phyloP scores from a whole-genome alignment of 2,888 invertebrate species.

The Gymnosoma rotundatum region DNA sequence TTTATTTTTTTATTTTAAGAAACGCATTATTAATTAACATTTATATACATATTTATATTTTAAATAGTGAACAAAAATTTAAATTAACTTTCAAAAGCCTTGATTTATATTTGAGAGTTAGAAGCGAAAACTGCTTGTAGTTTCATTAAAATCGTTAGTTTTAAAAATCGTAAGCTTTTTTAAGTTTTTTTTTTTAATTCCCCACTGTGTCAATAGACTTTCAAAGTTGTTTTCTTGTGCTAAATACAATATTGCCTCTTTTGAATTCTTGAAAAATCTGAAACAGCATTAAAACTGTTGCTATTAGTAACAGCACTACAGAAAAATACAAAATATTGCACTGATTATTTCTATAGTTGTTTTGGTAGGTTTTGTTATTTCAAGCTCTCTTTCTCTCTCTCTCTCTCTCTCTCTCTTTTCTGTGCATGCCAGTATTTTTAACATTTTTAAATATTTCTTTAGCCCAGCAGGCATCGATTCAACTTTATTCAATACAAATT shows the following conservation, averaged over 20 bases:
- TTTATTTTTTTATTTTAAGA: no score
- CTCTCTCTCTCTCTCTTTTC: background rate
- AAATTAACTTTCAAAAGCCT: no score
- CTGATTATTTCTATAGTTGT: slow-evolving; percentile 20
- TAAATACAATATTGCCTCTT: background rate
- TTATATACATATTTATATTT: no score
- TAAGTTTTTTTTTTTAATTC: no score
- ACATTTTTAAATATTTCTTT: slow-evolving; percentile 43
- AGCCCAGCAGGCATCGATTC: slow-evolving; percentile 40
- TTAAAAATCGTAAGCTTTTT: no score
- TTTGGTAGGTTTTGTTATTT: background rate
- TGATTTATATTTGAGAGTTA: no score
- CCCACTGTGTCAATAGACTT: slow-evolving; percentile 7
- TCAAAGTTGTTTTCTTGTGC: slow-evolving; percentile 18
- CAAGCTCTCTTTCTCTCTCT: background rate
- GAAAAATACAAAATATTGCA: slow-evolving; percentile 40
- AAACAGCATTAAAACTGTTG: slow-evolving; percentile 5
- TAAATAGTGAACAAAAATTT: no score
- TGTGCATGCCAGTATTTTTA: slow-evolving; percentile 6
- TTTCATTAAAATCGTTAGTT: no score
- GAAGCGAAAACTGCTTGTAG: no score
- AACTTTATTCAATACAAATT: slow-evolving; percentile 49
- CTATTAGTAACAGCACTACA: background rate
- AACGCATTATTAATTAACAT: no score
- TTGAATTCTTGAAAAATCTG: background rate